Percentiles rank a stretch among this genome's conserved stretches.
These are phyloP conservation scores for Taeniopygia guttata DNA, from an alignment of 2,797 vertebrate species.

Conservation along the genomic window DNA sequence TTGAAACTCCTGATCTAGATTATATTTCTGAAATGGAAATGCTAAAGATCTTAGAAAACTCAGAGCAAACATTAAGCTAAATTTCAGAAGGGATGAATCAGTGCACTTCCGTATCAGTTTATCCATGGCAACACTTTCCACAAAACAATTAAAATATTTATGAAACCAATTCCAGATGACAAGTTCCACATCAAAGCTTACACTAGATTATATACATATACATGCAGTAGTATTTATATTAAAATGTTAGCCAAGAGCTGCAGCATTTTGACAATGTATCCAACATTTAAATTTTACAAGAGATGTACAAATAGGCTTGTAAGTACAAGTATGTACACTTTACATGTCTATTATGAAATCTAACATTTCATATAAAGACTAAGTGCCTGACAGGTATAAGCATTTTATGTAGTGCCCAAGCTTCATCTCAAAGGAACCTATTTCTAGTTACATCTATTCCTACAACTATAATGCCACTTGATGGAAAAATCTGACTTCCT, in stretches of 20 bases:
- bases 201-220: not conserved
- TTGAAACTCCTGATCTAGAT: not conserved
- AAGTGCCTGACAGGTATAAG: not conserved
- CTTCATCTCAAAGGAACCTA: not conserved
- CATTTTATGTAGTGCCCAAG: not conserved
- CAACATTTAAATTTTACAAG: not conserved
- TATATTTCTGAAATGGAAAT: not conserved
- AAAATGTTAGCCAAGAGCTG: not conserved
- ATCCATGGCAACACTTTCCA: not conserved
- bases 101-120: not conserved
- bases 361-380: not conserved
- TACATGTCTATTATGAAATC: not conserved
- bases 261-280: not conserved
- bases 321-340: not conserved
- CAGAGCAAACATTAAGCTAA: not conserved
- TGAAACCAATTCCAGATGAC: constrained; percentile 45
- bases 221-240: not conserved
- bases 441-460: not conserved
- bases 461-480: not conserved
- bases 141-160: not conserved
- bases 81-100: constrained; percentile 25
- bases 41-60: not conserved
- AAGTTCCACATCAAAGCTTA: constrained; percentile 11
- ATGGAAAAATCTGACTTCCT: not conserved
- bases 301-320: not conserved